These are phyloP conservation scores for Ephestia elutella DNA, from an alignment of 1,140 invertebrate genomes.

Conservation along the genomic window DNA sequence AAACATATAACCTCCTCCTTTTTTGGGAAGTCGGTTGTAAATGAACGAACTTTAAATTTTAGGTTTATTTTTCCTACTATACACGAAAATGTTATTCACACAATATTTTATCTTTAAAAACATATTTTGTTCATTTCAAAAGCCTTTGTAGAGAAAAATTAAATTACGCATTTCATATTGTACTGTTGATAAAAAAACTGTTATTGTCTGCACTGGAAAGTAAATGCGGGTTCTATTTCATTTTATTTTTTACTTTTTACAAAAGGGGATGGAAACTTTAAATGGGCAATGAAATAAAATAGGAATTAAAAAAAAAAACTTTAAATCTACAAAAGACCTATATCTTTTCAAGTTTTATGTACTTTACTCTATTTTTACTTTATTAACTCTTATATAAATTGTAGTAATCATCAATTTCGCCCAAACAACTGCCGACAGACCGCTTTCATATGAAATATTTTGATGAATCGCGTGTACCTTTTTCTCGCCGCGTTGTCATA, in stretches of 20 bases:
- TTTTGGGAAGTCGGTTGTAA: no score
- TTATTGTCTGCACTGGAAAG: slow-evolving; percentile 20
- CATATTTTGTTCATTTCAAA: neutral
- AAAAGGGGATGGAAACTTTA: no score
- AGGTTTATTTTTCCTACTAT: no score
- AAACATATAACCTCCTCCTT: no score
- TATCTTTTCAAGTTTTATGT: no score
- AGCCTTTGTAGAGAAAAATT: slow-evolving; percentile 12
- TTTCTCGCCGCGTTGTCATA: slow-evolving; percentile 13
- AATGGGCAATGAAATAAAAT: no score
- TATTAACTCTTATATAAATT: no score
- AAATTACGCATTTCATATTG: slow-evolving; percentile 23
- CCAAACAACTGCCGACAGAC: neutral
- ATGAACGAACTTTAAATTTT: no score
- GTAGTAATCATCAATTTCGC: neutral
- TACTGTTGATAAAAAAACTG: slow-evolving; percentile 20
- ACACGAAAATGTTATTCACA: neutral
- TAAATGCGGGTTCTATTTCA: slow-evolving; percentile 25
- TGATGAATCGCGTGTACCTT: slow-evolving; percentile 16
- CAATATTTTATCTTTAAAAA: neutral
- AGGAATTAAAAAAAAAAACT: no score
- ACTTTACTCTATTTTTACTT: no score
- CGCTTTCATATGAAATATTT: slow-evolving; percentile 15
- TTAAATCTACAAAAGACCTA: no score
- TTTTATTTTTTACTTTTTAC: slow-evolving; percentile 23